Percentiles rank a stretch among this genome's conserved stretches.
These are phyloP conservation scores for Sibirionetta formosa DNA, from an alignment of 2,797 vertebrate genomes.

Conservation along the genomic window DNA sequence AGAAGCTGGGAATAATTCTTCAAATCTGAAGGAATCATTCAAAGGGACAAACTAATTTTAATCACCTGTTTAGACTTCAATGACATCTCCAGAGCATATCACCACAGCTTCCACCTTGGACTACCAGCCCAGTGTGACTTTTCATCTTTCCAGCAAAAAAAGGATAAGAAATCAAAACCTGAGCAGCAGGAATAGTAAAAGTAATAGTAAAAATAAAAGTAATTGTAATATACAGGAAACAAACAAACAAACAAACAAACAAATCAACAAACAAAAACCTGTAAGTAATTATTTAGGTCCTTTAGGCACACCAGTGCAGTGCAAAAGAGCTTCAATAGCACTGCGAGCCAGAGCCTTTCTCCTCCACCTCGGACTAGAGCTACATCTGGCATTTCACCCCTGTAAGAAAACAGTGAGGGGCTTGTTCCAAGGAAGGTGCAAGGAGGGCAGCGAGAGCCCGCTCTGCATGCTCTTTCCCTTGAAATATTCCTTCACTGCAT, in stretches of 20 bases:
- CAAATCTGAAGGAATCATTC: neutral
- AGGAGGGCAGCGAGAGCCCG: constrained; percentile 41
- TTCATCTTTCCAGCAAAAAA: neutral
- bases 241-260: neutral
- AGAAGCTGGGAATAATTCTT: constrained; percentile 1
- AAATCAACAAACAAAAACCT: neutral
- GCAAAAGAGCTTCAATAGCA: neutral
- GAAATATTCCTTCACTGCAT: constrained; percentile 64
- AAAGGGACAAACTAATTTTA: constrained; percentile 15
- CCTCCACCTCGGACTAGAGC: constrained; percentile 39
- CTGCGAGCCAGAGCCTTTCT: constrained; percentile 5
- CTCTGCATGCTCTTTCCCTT: constrained; percentile 63
- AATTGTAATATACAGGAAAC: neutral
- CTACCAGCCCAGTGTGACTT: fast-evolving
- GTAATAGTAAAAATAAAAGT: neutral
- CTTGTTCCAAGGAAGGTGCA: constrained; percentile 69
- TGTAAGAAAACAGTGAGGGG: constrained; percentile 56
- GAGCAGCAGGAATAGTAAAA: neutral
- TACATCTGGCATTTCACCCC: constrained; percentile 70
- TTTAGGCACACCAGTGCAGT: neutral
- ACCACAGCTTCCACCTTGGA: neutral
- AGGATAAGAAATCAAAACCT: neutral
- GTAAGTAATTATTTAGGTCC: neutral
- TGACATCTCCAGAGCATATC: neutral
- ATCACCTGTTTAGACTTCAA: neutral